Conservation (phyloP, 2,113 vertebrate genomes). For the Poeciliopsis prolifica region DNA sequence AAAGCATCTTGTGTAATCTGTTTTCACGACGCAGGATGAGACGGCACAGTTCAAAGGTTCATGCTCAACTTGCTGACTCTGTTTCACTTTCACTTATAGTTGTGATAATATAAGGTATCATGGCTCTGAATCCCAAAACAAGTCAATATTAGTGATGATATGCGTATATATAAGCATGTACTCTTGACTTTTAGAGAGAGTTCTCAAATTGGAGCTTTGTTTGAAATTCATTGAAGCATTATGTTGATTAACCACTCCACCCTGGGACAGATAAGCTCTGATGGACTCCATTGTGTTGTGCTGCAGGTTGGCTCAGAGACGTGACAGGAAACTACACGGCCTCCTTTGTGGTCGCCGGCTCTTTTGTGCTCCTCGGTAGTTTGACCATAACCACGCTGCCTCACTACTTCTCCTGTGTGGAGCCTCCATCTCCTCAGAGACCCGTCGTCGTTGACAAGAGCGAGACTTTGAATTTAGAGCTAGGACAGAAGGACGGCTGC, state of each 20-base stretch:
- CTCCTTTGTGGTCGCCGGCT: constrained; percentile 83
- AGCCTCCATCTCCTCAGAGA: constrained; percentile 29
- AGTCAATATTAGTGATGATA: not conserved
- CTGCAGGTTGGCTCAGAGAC: constrained; percentile 86
- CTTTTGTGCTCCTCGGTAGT: constrained; percentile 79
- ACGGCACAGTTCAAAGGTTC: no score
- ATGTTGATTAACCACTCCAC: not conserved
- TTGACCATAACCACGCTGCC: constrained; percentile 80
- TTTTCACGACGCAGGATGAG: no score
- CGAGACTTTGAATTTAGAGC: constrained; percentile 15
- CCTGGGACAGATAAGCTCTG: not conserved
- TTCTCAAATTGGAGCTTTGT: not conserved
- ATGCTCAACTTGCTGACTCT: no score
- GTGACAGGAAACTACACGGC: constrained; percentile 80
- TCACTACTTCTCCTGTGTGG: constrained; percentile 74
- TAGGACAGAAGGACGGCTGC: constrained; percentile 26
- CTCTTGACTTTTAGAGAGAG: not conserved
- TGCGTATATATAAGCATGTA: not conserved
- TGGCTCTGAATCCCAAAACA: no score
- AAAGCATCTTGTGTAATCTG: no score
- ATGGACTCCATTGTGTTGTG: not conserved
- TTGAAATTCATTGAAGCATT: not conserved
- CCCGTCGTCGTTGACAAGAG: not conserved
- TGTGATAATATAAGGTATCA: no score
- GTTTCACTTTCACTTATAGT: no score